phyloP scores from a whole-genome alignment of 2,888 invertebrate genomes.

The Dasysyrphus tricinctus region DNA sequence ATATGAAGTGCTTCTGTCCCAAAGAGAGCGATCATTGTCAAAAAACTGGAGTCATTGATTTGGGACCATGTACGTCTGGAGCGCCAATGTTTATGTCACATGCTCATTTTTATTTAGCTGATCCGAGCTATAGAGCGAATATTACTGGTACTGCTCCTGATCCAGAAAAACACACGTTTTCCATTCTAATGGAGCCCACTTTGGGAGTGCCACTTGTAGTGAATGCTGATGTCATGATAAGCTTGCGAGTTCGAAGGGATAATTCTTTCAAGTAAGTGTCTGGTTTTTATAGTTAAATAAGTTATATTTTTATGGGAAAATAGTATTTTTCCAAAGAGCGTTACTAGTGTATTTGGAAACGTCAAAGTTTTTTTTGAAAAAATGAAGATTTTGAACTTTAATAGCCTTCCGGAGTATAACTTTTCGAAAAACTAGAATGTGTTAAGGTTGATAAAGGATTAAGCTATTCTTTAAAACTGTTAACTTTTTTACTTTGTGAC shows the following conservation, averaged over 20 bases:
- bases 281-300: background rate
- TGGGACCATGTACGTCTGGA: slow-evolving; percentile 88
- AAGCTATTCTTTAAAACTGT: no score
- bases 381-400: no score
- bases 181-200: slow-evolving; percentile 88
- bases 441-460: no score
- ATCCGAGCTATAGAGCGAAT: slow-evolving; percentile 86
- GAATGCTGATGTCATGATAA: slow-evolving; percentile 90
- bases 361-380: no score
- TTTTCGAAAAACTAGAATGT: no score
- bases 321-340: no score
- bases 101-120: slow-evolving; percentile 91
- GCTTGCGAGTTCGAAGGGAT: slow-evolving; percentile 85
- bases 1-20: slow-evolving; percentile 88
- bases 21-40: slow-evolving; percentile 82
- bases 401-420: no score
- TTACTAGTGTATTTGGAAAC: no score
- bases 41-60: slow-evolving; percentile 87
- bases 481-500: no score
- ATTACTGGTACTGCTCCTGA: slow-evolving; percentile 88
- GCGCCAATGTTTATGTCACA: slow-evolving; percentile 91
- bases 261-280: slow-evolving; percentile 85
- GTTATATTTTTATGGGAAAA: background rate
- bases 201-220: slow-evolving; percentile 90
- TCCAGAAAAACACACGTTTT: slow-evolving; percentile 86